These are phyloP conservation scores for Sturnira hondurensis DNA, from an alignment of 2,113 vertebrate genomes.

Conservation along the genomic window DNA sequence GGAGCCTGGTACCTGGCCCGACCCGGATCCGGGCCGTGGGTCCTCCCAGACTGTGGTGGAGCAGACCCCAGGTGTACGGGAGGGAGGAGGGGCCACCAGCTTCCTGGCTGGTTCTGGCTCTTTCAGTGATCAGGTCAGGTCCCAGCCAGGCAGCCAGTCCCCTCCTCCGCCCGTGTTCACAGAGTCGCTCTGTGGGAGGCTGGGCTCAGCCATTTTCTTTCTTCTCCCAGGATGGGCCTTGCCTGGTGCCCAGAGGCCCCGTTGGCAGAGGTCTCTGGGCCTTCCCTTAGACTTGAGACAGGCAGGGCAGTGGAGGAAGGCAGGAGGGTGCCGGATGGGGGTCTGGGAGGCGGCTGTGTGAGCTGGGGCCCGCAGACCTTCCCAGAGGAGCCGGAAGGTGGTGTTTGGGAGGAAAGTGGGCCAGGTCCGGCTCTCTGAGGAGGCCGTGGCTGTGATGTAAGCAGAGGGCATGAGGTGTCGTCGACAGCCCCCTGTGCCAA, in stretches of 20 bases:
- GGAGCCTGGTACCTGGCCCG: background rate
- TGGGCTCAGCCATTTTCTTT: slow-evolving; percentile 74
- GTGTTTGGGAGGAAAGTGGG: slow-evolving; percentile 22
- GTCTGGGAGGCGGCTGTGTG: background rate
- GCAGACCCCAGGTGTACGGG: too few relatives aligned
- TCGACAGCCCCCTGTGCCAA: background rate
- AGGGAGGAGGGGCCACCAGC: background rate
- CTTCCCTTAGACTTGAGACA: background rate
- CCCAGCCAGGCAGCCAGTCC: background rate
- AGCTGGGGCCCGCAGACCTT: background rate
- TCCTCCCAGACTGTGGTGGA: background rate
- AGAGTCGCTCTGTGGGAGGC: slow-evolving; percentile 60
- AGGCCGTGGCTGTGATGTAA: background rate
- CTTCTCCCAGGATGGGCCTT: slow-evolving; percentile 37
- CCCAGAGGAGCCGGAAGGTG: background rate
- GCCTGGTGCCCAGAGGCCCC: background rate
- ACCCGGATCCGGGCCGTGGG: background rate
- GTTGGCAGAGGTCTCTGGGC: background rate
- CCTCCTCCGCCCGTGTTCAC: slow-evolving; percentile 30
- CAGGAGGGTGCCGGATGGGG: background rate
- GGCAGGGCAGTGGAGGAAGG: background rate
- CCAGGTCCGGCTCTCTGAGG: background rate
- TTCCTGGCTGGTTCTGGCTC: background rate
- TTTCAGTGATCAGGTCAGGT: background rate
- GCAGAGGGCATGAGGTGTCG: background rate